phyloP scores from a whole-genome alignment of 2,888 invertebrate genomes.

The Leptogaster cylindrica region DNA sequence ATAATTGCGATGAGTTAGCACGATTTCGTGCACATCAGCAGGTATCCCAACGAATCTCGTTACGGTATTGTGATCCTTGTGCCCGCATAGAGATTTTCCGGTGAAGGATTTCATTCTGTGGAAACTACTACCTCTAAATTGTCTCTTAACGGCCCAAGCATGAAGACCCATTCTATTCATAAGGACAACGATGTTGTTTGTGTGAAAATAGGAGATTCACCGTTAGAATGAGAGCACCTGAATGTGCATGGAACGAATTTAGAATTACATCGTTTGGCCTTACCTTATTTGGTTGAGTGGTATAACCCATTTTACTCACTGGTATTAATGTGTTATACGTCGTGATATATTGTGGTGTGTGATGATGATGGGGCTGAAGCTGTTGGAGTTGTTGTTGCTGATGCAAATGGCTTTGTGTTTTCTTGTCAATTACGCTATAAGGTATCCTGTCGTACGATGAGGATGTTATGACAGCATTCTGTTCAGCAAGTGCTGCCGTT shows the following conservation, averaged over 20 bases:
- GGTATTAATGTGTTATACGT: conserved; percentile 61
- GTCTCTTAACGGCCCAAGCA: conserved; percentile 26
- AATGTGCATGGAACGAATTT: not conserved
- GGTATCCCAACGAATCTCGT: not conserved
- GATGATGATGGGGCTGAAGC: conserved; percentile 49
- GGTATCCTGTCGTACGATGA: conserved; percentile 59
- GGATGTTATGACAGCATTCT: conserved; percentile 59
- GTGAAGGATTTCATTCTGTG: conserved; percentile 33
- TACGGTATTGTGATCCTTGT: conserved; percentile 13
- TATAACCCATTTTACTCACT: conserved; percentile 59
- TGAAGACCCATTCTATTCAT: conserved; percentile 2
- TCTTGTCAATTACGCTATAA: conserved; percentile 60
- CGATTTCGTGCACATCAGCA: conserved; percentile 18
- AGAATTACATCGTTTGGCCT: conserved; percentile 1
- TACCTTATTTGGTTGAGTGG: conserved; percentile 51
- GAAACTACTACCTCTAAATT: conserved; percentile 35
- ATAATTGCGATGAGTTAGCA: conserved; percentile 33
- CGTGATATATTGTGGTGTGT: conserved; percentile 56
- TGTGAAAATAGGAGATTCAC: not conserved
- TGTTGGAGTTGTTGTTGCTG: conserved; percentile 49
- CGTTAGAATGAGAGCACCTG: conserved; percentile 12
- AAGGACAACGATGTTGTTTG: conserved; percentile 8
- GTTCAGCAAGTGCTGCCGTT: conserved; percentile 61
- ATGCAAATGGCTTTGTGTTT: conserved; percentile 52
- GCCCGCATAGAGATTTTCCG: conserved; percentile 31